phyloP scores from a whole-genome alignment of 2,113 vertebrate genomes.

The Thamnophis sirtalis region DNA sequence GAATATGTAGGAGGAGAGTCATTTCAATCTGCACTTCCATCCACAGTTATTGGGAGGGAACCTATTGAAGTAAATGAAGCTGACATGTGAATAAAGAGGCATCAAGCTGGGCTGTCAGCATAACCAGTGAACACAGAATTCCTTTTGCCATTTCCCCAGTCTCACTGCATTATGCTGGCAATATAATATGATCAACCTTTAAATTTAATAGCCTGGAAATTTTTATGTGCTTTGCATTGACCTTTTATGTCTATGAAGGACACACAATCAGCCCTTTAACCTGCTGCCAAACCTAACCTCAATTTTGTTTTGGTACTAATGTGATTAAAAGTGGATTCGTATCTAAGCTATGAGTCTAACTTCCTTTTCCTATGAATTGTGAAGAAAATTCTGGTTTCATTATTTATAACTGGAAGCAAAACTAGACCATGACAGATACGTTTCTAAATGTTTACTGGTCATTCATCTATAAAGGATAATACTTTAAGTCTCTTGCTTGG shows the following conservation, averaged over 20 bases:
- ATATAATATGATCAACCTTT: not conserved
- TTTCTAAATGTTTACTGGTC: conserved; percentile 70
- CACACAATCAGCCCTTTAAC: conserved; percentile 45
- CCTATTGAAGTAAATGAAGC: not conserved
- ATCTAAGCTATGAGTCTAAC: conserved; percentile 50
- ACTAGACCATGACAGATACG: conserved; percentile 72
- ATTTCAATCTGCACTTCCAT: not conserved
- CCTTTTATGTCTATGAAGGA: conserved; percentile 47
- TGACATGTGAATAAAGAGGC: not conserved
- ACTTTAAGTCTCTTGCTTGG: conserved; percentile 71
- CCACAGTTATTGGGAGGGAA: not conserved
- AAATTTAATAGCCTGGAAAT: conserved; percentile 25
- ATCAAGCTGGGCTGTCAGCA: not conserved
- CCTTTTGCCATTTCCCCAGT: conserved; percentile 1
- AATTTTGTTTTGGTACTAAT: conserved; percentile 40
- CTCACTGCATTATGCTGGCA: conserved; percentile 1
- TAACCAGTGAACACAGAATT: conserved; percentile 4
- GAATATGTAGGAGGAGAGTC: not conserved
- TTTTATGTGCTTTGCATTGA: conserved; percentile 17
- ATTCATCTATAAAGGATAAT: conserved; percentile 71
- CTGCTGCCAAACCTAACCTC: conserved; percentile 37
- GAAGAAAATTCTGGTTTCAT: conserved; percentile 60
- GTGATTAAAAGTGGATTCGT: conserved; percentile 64
- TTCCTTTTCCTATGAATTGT: conserved; percentile 62
- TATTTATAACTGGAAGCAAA: conserved; percentile 69